Conservation (phyloP, 2,113 vertebrate genomes). For the Caracal caracal region DNA sequence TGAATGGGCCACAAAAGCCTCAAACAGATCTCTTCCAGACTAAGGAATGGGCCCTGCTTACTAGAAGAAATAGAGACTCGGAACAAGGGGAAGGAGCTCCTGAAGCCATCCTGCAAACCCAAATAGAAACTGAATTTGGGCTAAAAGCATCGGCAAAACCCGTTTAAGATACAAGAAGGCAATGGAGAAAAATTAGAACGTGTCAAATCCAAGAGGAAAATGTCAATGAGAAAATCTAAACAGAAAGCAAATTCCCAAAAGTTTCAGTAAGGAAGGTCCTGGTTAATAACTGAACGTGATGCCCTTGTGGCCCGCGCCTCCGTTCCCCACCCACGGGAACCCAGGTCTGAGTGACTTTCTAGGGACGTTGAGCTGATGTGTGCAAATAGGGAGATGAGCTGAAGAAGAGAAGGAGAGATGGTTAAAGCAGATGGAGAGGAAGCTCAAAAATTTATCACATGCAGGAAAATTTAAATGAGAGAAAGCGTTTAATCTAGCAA, state of each 20-base stretch:
- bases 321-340: not conserved
- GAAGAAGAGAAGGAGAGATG: not conserved
- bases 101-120: not conserved
- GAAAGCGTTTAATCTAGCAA: not conserved
- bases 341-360: not conserved
- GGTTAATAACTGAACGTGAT: not conserved
- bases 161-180: not conserved
- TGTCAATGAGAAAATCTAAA: not conserved
- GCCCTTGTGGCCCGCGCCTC: rapidly evolving
- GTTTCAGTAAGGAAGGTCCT: not conserved
- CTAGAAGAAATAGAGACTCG: not conserved
- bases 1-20: not conserved
- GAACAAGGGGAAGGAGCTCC: not conserved
- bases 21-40: not conserved
- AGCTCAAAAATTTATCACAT: not conserved
- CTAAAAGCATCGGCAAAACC: not conserved
- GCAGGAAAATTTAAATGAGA: not conserved
- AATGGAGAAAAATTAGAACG: not conserved
- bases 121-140: not conserved
- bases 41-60: not conserved
- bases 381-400: not conserved
- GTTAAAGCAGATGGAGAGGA: not conserved
- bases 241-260: not conserved
- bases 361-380: not conserved
- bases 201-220: constrained; percentile 11